phyloP scores from a whole-genome alignment of 2,888 invertebrate genomes.

The Nemoura dubitans region DNA sequence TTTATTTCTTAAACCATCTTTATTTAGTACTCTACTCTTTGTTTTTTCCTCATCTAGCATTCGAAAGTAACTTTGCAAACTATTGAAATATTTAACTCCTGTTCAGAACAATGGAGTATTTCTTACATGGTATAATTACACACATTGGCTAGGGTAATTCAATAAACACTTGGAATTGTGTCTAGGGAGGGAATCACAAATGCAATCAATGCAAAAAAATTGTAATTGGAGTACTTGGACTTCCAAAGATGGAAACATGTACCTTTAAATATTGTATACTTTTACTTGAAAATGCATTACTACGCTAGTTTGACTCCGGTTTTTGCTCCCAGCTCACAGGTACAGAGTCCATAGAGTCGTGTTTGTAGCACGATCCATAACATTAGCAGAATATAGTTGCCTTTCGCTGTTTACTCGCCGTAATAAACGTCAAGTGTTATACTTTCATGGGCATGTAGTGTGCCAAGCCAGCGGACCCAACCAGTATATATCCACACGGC shows the following conservation, averaged over 20 bases:
- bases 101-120: not conserved
- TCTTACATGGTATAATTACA: no score
- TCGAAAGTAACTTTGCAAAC: not conserved
- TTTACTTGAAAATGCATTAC: no score
- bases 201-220: no score
- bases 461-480: not conserved
- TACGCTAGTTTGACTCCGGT: no score
- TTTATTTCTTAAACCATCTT: slow-evolving; percentile 40
- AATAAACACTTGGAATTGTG: no score
- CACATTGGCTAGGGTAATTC: no score
- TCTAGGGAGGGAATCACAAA: no score
- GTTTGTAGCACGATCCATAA: not conserved
- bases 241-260: no score
- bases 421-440: not conserved
- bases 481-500: not conserved
- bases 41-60: slow-evolving; percentile 7
- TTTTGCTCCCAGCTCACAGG: not conserved
- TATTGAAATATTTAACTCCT: not conserved
- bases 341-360: not conserved
- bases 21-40: not conserved
- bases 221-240: no score
- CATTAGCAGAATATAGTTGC: not conserved
- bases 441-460: not conserved
- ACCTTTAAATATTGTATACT: no score
- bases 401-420: not conserved